These are phyloP conservation scores for Trachymyrmex septentrionalis DNA, from an alignment of 1,140 invertebrate genomes.

Conservation along the genomic window DNA sequence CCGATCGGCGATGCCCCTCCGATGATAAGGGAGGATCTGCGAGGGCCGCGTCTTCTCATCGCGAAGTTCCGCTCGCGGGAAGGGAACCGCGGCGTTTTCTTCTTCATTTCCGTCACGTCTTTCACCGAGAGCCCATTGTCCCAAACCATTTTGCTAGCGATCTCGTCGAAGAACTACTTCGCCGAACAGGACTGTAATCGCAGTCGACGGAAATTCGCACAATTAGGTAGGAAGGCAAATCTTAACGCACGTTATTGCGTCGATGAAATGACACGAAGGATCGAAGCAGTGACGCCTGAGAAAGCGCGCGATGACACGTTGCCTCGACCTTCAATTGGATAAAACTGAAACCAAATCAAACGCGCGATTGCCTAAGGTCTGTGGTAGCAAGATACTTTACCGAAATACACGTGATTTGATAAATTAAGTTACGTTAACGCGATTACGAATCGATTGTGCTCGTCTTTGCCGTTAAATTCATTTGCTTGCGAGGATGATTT, in stretches of 20 bases:
- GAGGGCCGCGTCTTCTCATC: constrained; percentile 84
- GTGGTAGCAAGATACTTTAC: neutral
- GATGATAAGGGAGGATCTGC: constrained; percentile 69
- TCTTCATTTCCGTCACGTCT: constrained; percentile 85
- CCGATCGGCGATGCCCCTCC: constrained; percentile 66
- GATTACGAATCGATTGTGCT: constrained; percentile 66
- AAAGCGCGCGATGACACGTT: neutral
- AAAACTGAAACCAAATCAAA: constrained; percentile 67
- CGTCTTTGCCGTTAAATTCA: neutral
- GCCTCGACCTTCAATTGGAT: constrained; percentile 42
- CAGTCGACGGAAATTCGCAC: neutral
- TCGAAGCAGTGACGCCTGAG: neutral
- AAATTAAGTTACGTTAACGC: constrained; percentile 79
- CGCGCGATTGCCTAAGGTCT: constrained; percentile 20
- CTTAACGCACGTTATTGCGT: constrained; percentile 6
- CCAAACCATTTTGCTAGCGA: constrained; percentile 77
- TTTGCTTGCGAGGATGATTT: constrained; percentile 3
- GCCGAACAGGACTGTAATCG: neutral
- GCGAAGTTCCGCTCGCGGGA: constrained; percentile 90
- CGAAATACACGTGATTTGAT: constrained; percentile 12
- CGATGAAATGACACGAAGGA: neutral
- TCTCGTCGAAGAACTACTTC: constrained; percentile 38
- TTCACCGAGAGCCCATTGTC: constrained; percentile 85
- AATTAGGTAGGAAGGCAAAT: neutral
- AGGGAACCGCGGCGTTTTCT: constrained; percentile 89